Conservation (phyloP, 2,888 invertebrate species). For the Cosmia trapezina region DNA sequence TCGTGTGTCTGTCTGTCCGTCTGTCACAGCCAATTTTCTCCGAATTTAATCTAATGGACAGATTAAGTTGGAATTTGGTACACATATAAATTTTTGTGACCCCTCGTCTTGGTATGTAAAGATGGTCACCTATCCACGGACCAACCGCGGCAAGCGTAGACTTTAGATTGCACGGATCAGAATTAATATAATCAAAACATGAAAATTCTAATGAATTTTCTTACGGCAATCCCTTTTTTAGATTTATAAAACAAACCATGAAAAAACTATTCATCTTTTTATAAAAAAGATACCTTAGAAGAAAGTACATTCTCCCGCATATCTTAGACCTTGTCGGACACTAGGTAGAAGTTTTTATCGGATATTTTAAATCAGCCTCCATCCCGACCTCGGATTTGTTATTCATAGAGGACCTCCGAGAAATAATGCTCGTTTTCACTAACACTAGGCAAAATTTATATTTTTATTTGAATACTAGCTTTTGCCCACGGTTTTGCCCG, state of each 20-base stretch:
- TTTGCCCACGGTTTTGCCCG: too few species aligned
- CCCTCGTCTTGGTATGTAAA: too few species aligned
- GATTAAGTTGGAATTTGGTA: too few species aligned
- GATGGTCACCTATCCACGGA: too few species aligned
- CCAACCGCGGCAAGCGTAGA: too few species aligned
- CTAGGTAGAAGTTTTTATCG: constrained; percentile 51
- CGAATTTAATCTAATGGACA: too few species aligned
- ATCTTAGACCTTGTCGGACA: constrained; percentile 26
- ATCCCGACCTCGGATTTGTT: constrained; percentile 38
- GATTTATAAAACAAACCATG: not conserved
- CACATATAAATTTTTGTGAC: too few species aligned
- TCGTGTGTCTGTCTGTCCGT: too few species aligned
- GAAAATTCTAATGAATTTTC: not conserved
- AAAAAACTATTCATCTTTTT: constrained; percentile 5
- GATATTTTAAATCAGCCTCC: constrained; percentile 54
- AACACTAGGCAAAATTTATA: not conserved
- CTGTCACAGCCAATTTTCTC: too few species aligned
- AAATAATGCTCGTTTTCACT: constrained; percentile 15
- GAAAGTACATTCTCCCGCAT: constrained; percentile 30
- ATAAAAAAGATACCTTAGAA: constrained; percentile 12
- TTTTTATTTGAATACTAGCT: too few species aligned
- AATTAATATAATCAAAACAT: not conserved
- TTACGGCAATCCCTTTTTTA: not conserved
- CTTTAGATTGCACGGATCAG: too few species aligned
- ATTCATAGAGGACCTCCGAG: constrained; percentile 53